Percentiles rank a stretch among this genome's conserved stretches.
Conservation (phyloP, 2,888 invertebrate species). For the Acronicta psi region DNA sequence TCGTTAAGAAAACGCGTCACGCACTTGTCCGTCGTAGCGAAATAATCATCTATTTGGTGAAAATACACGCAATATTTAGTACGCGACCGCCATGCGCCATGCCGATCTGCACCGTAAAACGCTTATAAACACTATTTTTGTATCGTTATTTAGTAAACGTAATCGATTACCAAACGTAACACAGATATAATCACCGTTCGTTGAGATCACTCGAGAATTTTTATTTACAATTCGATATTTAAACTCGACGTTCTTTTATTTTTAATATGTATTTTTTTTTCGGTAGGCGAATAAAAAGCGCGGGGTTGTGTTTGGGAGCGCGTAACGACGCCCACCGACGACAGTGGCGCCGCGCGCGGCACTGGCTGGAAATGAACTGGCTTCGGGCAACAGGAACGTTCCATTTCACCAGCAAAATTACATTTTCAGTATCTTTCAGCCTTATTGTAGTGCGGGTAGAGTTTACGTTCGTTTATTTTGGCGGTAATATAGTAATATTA, state of each 20-base stretch:
- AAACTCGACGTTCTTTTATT: conserved; percentile 35
- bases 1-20: conserved; percentile 47
- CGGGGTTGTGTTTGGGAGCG: conserved; percentile 67
- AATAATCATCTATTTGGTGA: conserved; percentile 59
- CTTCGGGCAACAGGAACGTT: conserved; percentile 76
- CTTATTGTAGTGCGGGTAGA: conserved; percentile 57
- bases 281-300: conserved; percentile 63
- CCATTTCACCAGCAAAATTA: conserved; percentile 64
- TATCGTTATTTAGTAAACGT: conserved; percentile 76
- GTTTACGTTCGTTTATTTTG: conserved; percentile 44
- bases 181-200: conserved; percentile 44
- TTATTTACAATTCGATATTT: conserved; percentile 25
- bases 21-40: conserved; percentile 56
- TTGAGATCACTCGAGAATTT: conserved; percentile 34
- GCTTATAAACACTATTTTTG: conserved; percentile 82
- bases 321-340: conserved; percentile 82
- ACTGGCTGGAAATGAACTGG: conserved; percentile 78
- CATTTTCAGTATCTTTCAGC: conserved; percentile 50
- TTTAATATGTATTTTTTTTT: conserved; percentile 55
- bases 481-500: conserved; percentile 21
- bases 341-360: conserved; percentile 86
- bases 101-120: conserved; percentile 77
- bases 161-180: conserved; percentile 52
- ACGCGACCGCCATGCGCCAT: conserved; percentile 79
- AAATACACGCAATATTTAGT: conserved; percentile 66